Conservation (phyloP, 2,888 invertebrate species). For the Microdon myrmicae region DNA sequence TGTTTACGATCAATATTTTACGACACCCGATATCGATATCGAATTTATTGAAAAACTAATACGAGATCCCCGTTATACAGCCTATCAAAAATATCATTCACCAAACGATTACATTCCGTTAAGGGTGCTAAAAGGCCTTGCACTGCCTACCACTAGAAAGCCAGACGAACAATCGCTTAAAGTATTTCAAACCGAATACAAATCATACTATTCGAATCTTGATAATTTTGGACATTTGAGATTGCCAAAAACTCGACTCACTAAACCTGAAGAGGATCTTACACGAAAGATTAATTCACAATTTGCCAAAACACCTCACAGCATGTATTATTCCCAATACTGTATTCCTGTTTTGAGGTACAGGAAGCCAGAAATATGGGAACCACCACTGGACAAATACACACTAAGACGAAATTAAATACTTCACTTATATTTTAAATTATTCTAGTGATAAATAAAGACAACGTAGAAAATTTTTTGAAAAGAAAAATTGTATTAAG, state of each 20-base stretch:
- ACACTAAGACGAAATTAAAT: slow-evolving; percentile 45
- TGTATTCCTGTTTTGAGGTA: slow-evolving; percentile 55
- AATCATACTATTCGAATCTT: too few relatives aligned
- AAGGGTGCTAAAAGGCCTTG: slow-evolving; percentile 42
- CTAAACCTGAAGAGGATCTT: too few relatives aligned
- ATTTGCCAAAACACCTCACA: slow-evolving; percentile 53
- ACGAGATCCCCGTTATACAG: slow-evolving; percentile 45
- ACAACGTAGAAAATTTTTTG: too few relatives aligned
- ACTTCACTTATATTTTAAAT: not conserved
- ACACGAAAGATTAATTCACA: slow-evolving; percentile 55
- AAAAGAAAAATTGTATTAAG: too few relatives aligned
- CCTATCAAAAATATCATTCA: slow-evolving; percentile 54
- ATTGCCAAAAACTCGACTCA: too few relatives aligned
- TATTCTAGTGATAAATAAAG: too few relatives aligned
- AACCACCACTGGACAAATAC: slow-evolving; percentile 59
- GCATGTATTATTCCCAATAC: slow-evolving; percentile 57
- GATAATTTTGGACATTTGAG: too few relatives aligned
- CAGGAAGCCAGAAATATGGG: slow-evolving; percentile 54
- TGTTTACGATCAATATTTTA: slow-evolving; percentile 50
- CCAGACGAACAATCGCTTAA: slow-evolving; percentile 37
- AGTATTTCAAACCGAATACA: too few relatives aligned
- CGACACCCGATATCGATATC: slow-evolving; percentile 38
- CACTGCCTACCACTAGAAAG: slow-evolving; percentile 16
- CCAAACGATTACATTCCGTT: slow-evolving; percentile 54
- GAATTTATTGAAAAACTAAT: slow-evolving; percentile 34